These are phyloP conservation scores for Enteromius fasciolatus DNA, from an alignment of 2,797 vertebrate species.

Conservation along the genomic window DNA sequence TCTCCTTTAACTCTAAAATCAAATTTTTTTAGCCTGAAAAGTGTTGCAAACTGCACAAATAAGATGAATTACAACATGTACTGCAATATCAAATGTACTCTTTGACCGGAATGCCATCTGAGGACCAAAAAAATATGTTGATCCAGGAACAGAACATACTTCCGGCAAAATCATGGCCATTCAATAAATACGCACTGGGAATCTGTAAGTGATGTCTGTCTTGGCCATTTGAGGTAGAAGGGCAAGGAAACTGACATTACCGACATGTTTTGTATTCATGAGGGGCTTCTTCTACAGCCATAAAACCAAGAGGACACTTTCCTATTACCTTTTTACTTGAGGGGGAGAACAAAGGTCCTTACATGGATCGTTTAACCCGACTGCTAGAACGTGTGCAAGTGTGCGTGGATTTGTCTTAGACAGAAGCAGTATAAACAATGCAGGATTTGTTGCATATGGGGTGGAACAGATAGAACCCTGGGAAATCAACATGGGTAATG, in stretches of 20 bases:
- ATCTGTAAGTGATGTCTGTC: slow-evolving; percentile 17
- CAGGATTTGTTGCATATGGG: slow-evolving; percentile 41
- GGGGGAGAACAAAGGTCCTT: slow-evolving; percentile 46
- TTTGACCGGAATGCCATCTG: not conserved
- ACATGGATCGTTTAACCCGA: slow-evolving; percentile 45
- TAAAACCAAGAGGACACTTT: slow-evolving; percentile 53
- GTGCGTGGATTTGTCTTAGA: slow-evolving; percentile 29
- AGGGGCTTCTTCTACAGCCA: slow-evolving; percentile 61
- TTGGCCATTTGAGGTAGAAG: slow-evolving; percentile 18
- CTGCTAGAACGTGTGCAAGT: slow-evolving; percentile 38
- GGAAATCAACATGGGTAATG: slow-evolving; percentile 62
- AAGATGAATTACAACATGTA: not conserved
- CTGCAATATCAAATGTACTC: not conserved
- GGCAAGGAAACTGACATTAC: slow-evolving; percentile 28
- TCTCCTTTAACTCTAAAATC: not conserved
- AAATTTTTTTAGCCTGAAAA: not conserved
- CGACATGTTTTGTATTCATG: slow-evolving; percentile 34
- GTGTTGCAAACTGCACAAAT: not conserved
- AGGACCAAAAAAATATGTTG: not conserved
- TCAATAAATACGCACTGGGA: slow-evolving; percentile 13
- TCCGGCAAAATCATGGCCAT: slow-evolving; percentile 2
- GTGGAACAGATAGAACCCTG: slow-evolving; percentile 53
- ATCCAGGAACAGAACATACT: slow-evolving; percentile 16
- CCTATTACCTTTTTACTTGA: slow-evolving; percentile 38
- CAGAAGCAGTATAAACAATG: slow-evolving; percentile 46